Percentiles rank a stretch among this genome's conserved stretches.
Conservation (phyloP, 2,888 invertebrate genomes). For the Trissolcus japonicus region DNA sequence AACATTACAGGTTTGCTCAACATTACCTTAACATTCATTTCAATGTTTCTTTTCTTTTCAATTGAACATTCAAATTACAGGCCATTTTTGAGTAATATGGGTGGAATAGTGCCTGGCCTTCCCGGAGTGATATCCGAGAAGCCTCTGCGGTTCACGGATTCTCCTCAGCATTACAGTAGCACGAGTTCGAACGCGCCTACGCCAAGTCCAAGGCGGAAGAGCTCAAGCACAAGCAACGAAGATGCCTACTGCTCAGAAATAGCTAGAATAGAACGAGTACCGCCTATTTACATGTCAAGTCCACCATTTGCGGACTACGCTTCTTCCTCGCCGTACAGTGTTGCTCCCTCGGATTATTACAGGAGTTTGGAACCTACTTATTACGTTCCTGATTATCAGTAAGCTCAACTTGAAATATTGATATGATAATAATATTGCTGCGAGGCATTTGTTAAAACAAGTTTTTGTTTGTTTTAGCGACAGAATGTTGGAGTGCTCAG, state of each 20-base stretch:
- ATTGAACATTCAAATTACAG: conserved; percentile 1
- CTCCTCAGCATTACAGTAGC: conserved; percentile 82
- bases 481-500: conserved; percentile 71
- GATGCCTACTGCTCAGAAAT: conserved; percentile 78
- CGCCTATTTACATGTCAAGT: conserved; percentile 71
- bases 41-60: too few relatives aligned
- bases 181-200: conserved; percentile 79
- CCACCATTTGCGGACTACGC: conserved; percentile 70
- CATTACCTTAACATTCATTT: too few relatives aligned
- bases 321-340: conserved; percentile 67
- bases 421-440: too few relatives aligned
- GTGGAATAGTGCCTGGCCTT: conserved; percentile 70
- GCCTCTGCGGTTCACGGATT: conserved; percentile 85
- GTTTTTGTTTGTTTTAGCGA: conserved; percentile 61
- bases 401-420: conserved; percentile 8
- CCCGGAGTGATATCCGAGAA: conserved; percentile 75
- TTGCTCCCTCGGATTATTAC: conserved; percentile 69
- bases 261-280: conserved; percentile 68
- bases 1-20: conserved; percentile 80
- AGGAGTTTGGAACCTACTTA: conserved; percentile 69
- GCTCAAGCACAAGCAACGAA: conserved; percentile 83
- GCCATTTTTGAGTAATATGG: conserved; percentile 71
- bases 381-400: conserved; percentile 71
- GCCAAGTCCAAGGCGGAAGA: conserved; percentile 85
- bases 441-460: too few relatives aligned